phyloP scores from a whole-genome alignment of 2,888 invertebrate genomes.

The Endomychus coccineus region DNA sequence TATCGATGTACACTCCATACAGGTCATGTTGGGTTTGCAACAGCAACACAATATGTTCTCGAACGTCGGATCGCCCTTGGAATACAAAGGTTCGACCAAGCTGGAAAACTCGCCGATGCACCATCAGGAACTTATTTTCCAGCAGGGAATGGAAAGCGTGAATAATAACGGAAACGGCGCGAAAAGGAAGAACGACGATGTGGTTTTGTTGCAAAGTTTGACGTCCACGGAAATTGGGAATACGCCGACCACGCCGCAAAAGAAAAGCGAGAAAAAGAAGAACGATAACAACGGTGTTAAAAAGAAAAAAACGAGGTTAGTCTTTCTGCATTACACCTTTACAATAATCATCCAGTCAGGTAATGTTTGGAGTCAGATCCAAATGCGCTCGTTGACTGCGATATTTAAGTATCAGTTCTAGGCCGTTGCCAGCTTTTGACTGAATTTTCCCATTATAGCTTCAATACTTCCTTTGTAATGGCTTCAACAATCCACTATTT shows the following conservation, averaged over 20 bases:
- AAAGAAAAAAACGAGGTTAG: constrained; percentile 86
- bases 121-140: constrained; percentile 41
- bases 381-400: too few species aligned
- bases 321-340: constrained; percentile 17
- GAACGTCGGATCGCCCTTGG: constrained; percentile 44
- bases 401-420: too few species aligned
- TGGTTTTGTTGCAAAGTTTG: constrained; percentile 43
- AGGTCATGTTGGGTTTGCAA: constrained; percentile 60
- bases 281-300: constrained; percentile 79
- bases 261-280: constrained; percentile 70
- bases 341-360: too few species aligned
- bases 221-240: constrained; percentile 39
- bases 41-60: constrained; percentile 43
- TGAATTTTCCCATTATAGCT: too few species aligned
- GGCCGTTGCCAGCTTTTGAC: too few species aligned
- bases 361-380: too few species aligned
- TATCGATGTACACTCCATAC: constrained; percentile 56
- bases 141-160: constrained; percentile 31
- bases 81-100: constrained; percentile 45
- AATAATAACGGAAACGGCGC: constrained; percentile 27
- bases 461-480: too few species aligned
- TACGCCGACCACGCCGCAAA: constrained; percentile 43
- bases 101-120: constrained; percentile 43
- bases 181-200: constrained; percentile 40
- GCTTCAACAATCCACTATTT: too few species aligned